Evolutionary conservation across 2,113 vertebrate genomes (phyloP), one percentile per base, ranked within the genome.

Genomic region (Phyllopteryx taeniolatus): DNA sequence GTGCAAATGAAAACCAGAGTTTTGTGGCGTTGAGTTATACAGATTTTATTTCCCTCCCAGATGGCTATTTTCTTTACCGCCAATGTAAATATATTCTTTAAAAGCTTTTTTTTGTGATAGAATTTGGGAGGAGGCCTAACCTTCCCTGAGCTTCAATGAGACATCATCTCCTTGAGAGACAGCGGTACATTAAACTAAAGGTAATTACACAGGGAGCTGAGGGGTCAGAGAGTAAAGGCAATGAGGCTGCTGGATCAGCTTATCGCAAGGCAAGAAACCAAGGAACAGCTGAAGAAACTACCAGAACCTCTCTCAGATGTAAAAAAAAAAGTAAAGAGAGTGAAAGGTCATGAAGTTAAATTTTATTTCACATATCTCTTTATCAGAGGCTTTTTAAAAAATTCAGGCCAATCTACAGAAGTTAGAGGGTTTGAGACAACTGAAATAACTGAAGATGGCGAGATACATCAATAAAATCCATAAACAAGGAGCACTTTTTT

Each of bases 241-340:
- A 71, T 35, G 74, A 70, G 71, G 79, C 69, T 57, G 68, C 59
- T 11, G 77, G 80, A 89, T 90, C 80, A 75, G 73, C 85, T 91
- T 91, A 91, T 91, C 85, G 56, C 78, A 68, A 14, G 63, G 70
- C 75, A 72, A 70, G 73, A 73, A 80, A 73, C 67, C 72, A 62
- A 71, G 77, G 77, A 90, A 89, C 85, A 89, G 87, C 87, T 87
- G 79, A 86, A 79, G 84, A 84, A 88, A 91, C 83, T 65, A 35
- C 70, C 65, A 9, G 63, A 75, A 72, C 69, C 76, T 77, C 85
- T 80, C 67, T 74, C 72, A 80, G 72, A 80, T 83, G 82, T 79
- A 76, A 20, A 61, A 79, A 77, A 77, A 39, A 6, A 77, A 84
- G 73, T 31, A 75, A 44, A 57, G 61, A 85, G 59, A 54, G 57